Evolutionary conservation across 2,797 vertebrate genomes (phyloP).

Genomic region (Acanthurus tractus): DNA sequence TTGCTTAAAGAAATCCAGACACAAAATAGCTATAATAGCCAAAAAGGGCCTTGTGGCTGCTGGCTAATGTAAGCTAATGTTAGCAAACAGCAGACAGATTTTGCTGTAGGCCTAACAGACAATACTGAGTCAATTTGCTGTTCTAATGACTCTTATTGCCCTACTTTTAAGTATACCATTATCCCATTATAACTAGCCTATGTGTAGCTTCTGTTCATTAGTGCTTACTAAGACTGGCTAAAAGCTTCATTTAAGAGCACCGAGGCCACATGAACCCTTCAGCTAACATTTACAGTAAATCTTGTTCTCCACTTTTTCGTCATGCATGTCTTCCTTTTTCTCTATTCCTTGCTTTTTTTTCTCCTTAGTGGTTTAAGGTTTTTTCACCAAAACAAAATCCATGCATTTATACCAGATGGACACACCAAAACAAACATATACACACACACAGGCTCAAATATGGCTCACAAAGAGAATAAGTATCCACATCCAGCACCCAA

Average conservation of each 20-base stretch:
- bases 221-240: not conserved
- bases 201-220: constrained; percentile 12
- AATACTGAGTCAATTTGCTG: not conserved
- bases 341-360: constrained; percentile 3
- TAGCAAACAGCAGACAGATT: not conserved
- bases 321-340: constrained; percentile 6
- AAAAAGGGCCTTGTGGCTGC: not conserved
- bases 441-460: constrained; percentile 8
- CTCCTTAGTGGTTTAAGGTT: constrained; percentile 17
- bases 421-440: constrained; percentile 37
- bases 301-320: constrained; percentile 19
- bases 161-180: not conserved
- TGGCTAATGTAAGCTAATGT: constrained; percentile 1
- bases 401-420: constrained; percentile 24
- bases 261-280: constrained; percentile 29
- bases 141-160: not conserved
- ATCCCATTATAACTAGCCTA: not conserved
- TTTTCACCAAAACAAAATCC: constrained; percentile 39
- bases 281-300: constrained; percentile 33
- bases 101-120: not conserved
- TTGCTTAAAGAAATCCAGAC: too few species aligned
- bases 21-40: too few species aligned
- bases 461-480: constrained; percentile 36
- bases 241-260: constrained; percentile 10
- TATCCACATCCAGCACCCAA: constrained; percentile 39